Conservation (phyloP, 2,797 vertebrate species). For the Masticophis lateralis region DNA sequence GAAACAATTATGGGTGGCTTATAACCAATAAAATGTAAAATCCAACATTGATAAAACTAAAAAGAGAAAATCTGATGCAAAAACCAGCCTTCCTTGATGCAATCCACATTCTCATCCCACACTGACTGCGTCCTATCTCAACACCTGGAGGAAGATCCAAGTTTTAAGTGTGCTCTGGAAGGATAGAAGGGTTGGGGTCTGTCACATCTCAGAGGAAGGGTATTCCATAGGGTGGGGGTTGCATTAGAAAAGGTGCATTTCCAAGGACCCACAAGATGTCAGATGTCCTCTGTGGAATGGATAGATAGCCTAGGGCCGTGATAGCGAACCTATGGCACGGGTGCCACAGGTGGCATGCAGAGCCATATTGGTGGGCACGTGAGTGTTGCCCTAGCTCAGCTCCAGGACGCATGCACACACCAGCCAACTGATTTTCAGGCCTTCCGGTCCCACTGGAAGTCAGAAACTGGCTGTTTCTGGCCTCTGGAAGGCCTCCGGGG, state of each 20-base stretch:
- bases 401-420: too few relatives aligned
- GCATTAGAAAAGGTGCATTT: background rate
- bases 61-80: background rate
- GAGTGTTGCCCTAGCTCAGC: too few relatives aligned
- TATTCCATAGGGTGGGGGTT: background rate
- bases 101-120: background rate
- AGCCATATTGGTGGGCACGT: too few relatives aligned
- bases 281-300: background rate
- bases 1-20: background rate
- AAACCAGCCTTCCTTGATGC: background rate
- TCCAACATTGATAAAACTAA: background rate
- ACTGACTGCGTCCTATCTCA: background rate
- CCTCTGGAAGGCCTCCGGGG: too few relatives aligned
- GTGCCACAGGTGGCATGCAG: too few relatives aligned
- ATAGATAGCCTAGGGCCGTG: background rate
- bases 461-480: too few relatives aligned
- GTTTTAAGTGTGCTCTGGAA: background rate
- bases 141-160: background rate
- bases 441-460: too few relatives aligned
- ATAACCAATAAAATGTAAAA: background rate
- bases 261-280: background rate
- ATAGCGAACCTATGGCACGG: too few relatives aligned
- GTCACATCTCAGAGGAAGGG: background rate
- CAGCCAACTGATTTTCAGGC: too few relatives aligned
- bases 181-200: background rate